Evolutionary conservation across 2,888 invertebrate species (phyloP), one percentile per base, ranked within the genome.

Genomic region (Labia minor): DNA sequence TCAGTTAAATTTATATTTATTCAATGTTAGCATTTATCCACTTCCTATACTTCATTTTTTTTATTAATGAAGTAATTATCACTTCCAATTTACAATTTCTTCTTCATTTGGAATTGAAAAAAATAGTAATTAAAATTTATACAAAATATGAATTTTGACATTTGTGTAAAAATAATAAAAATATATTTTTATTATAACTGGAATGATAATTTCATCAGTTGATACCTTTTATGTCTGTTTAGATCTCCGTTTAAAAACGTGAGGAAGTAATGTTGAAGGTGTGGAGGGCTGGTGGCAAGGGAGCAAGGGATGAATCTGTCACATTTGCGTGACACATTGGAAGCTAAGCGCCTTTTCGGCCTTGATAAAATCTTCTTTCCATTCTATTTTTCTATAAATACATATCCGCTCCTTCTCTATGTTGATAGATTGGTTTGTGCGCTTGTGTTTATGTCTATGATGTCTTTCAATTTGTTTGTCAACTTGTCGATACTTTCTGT

Each of bases 341-440:
- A 49, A 49, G 49, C 49, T 49, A 49, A 49, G 49, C 49, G 49
- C 49, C 49, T 49, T 49, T 49, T 49, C 49, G 49, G 16, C 49
- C 49, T 11, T 49, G 49, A 49, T 16, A 49, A 49, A 49, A 49
- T 49, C 49, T 49, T 49, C 49, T 49, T 49, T 49, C 49, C 14
- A n/a, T 16, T 49, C 49, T 49, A 49, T 49, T 14, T 49, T n/a
- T 49, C 16, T 49, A 49, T 49, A 49, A 49, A 49, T 49, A 49
- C 49, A 49, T n/a, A n/a, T 14, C 4, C 49, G 14, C 16, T 49
- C 14, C 49, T 49, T 16, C 49, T 49, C 49, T n/a, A 49, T 16
- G 49, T 49, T 49, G 49, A 49, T 49, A 49, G 49, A 49, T 49
- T 49, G 49, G 49, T 49, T 49, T 49, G n/a, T 49, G 49, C 16